Evolutionary conservation across 2,797 vertebrate species (phyloP), one percentile per base, ranked within the genome.

Genomic region (Bucorvus abyssinicus): DNA sequence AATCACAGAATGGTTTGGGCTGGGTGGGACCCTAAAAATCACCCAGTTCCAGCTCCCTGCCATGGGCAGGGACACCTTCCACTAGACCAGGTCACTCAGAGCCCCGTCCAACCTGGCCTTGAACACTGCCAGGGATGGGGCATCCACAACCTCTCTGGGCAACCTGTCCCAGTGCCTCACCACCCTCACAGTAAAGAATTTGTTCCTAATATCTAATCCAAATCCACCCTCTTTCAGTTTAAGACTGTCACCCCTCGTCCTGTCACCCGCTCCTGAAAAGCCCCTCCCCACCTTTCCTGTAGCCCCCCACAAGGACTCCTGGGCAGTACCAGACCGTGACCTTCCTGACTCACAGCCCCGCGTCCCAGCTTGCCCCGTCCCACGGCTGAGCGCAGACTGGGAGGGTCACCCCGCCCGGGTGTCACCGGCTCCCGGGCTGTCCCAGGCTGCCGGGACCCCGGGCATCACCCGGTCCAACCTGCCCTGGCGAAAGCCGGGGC

Each of bases 351-450:
- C 42, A 23, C 22, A 32, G 23, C 61, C 53, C 53, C 24, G 3
- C 26, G 5, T 14, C 64, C 29, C 1, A 1, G 4, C 29, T 2
- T 14, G 56, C 10, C 34, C 1, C 2, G 29, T 7, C 40, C 64
- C 10, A 1, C 1, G 42, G 56, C 56, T 47, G 32, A 2, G 56
- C 23, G 9, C 5, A 4, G 7, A 20, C 8, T 1, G 17, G 45
- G 21, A 26, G 9, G 13, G 23, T 8, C 57, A 34, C 64, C 45
- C 23, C 32, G 8, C 64, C 32, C 19, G 64, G 22, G 32, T 45
- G 22, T 23, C 42, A 24, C 30, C 18, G 45, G 23, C 7, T 19
- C 32, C 20, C 24, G 45, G 17, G 64, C n/a, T n/a, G n/a, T n/a
- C n/a, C n/a, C 30, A 26, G 45, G 23, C 7, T 19, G 44, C 20